These are phyloP conservation scores for Temnothorax curvispinosus DNA, from an alignment of 1,140 invertebrate species.

Conservation along the genomic window DNA sequence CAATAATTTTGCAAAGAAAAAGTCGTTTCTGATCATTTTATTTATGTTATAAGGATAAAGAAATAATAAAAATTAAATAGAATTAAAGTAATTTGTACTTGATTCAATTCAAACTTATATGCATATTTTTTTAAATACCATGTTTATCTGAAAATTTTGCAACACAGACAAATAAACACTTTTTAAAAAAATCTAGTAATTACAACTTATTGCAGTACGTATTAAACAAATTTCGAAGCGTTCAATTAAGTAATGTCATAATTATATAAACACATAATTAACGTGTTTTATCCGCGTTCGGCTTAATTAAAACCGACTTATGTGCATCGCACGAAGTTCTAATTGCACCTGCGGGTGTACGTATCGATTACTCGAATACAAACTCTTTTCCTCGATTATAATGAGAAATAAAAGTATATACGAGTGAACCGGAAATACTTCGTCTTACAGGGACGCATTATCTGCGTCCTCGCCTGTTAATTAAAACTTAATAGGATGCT, in stretches of 20 bases:
- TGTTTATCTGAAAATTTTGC: not conserved
- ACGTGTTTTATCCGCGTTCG: not conserved
- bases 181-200: not conserved
- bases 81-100: not conserved
- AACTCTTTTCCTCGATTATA: not conserved
- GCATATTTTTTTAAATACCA: not conserved
- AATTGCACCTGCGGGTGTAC: slow-evolving; percentile 1
- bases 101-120: not conserved
- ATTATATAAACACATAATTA: slow-evolving; percentile 16
- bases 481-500: slow-evolving; percentile 58
- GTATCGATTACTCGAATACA: slow-evolving; percentile 16
- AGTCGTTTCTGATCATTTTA: not conserved
- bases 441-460: slow-evolving; percentile 31
- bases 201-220: not conserved
- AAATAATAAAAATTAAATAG: not conserved
- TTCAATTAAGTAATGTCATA: not conserved
- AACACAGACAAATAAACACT: not conserved
- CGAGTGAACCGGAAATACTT: slow-evolving; percentile 38
- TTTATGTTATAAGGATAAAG: not conserved
- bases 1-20: slow-evolving; percentile 12
- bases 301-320: slow-evolving; percentile 36
- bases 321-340: slow-evolving; percentile 4
- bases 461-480: slow-evolving; percentile 47
- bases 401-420: slow-evolving; percentile 24
- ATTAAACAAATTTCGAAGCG: not conserved